These are phyloP conservation scores for Brotogeris chrysoptera DNA, from an alignment of 2,797 vertebrate species.

Conservation along the genomic window DNA sequence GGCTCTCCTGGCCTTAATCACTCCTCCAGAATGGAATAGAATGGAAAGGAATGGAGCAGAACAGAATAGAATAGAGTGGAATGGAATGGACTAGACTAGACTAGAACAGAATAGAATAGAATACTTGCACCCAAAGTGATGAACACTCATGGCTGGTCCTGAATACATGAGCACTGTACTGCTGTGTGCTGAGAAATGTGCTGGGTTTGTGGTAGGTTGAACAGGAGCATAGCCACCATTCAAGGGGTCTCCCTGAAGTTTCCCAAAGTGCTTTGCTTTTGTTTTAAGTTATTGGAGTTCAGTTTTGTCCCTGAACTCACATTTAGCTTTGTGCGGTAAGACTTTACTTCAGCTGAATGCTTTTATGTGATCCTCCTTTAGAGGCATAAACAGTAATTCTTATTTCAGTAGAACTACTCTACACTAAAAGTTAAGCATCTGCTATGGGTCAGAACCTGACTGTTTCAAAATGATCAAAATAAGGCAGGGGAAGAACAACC, in stretches of 20 bases:
- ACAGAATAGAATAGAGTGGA: not conserved
- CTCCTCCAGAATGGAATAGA: not conserved
- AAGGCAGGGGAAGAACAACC: not conserved
- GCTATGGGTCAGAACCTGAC: not conserved
- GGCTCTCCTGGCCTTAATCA: not conserved
- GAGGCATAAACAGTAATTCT: not conserved
- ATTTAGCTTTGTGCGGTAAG: not conserved
- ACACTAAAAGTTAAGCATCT: not conserved
- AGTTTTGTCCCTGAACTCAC: not conserved
- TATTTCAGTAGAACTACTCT: not conserved
- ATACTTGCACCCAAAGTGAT: fast-evolving
- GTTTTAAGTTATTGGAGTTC: not conserved
- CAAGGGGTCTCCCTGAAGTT: not conserved
- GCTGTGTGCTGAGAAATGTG: fast-evolving
- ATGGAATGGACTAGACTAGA: not conserved
- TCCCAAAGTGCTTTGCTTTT: not conserved
- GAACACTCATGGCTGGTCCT: fast-evolving
- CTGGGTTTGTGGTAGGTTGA: fast-evolving
- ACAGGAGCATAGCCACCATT: fast-evolving
- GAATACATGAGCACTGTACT: fast-evolving
- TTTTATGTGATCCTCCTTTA: not conserved
- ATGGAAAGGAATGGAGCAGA: not conserved
- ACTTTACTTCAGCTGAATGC: not conserved
- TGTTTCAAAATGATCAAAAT: not conserved
- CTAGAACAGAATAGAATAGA: not conserved